phyloP scores from a whole-genome alignment of 2,113 vertebrate species.

The Heptranchias perlo region DNA sequence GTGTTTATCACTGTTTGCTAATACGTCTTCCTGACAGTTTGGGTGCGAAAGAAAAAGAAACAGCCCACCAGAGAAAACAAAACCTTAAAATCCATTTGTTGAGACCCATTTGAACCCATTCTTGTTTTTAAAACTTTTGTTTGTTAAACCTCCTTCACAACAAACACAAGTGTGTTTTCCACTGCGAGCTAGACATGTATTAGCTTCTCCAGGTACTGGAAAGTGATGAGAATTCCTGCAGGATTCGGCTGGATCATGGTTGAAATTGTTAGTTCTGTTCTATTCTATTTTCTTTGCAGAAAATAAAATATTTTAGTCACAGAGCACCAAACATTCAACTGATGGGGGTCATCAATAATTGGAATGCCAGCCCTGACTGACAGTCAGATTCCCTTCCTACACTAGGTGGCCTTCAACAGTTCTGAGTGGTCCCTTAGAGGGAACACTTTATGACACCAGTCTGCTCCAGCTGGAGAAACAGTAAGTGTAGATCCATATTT shows the following conservation, averaged over 20 bases:
- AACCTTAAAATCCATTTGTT: constrained; percentile 12
- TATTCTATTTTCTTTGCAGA: neutral
- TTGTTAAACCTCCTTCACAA: constrained; percentile 7
- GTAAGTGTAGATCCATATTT: neutral
- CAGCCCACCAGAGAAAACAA: constrained; percentile 20
- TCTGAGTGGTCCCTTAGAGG: neutral
- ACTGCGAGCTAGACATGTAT: neutral
- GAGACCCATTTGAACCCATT: neutral
- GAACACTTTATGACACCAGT: neutral
- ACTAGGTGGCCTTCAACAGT: neutral
- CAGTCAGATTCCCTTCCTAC: neutral
- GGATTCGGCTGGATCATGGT: neutral
- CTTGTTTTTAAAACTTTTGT: neutral
- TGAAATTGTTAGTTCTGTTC: neutral
- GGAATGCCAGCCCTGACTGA: neutral
- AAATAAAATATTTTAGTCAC: neutral
- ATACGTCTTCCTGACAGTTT: constrained; percentile 28
- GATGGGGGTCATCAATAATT: neutral
- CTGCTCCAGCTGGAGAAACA: constrained; percentile 12
- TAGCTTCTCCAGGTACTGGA: neutral
- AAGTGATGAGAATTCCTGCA: neutral
- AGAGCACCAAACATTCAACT: neutral
- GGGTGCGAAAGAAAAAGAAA: neutral
- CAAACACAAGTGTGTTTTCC: neutral
- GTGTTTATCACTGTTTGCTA: constrained; percentile 14